Conservation (phyloP, 2,888 invertebrate species). For the Brachyptera putata region DNA sequence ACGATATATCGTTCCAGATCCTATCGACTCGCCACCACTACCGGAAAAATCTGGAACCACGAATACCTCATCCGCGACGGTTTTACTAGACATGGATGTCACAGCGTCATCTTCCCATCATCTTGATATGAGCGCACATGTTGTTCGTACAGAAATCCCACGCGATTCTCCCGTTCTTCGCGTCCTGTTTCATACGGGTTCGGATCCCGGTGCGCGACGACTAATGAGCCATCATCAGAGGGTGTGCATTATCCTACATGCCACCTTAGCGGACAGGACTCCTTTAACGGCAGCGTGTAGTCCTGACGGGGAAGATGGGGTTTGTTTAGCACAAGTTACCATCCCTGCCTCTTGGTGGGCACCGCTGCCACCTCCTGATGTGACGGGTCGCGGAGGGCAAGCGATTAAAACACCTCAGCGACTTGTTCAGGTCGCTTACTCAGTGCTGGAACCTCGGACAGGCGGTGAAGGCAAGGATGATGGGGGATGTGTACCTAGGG, state of each 20-base stretch:
- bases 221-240: constrained; percentile 62
- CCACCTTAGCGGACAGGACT: constrained; percentile 50
- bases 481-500: constrained; percentile 69
- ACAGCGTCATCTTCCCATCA: constrained; percentile 53
- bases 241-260: constrained; percentile 77
- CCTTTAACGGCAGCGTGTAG: constrained; percentile 85
- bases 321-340: constrained; percentile 83
- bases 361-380: constrained; percentile 57
- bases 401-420: constrained; percentile 63
- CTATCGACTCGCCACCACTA: constrained; percentile 45
- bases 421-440: constrained; percentile 77
- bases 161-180: constrained; percentile 87
- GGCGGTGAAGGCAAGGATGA: constrained; percentile 48
- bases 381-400: constrained; percentile 51
- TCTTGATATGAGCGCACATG: constrained; percentile 88
- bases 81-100: constrained; percentile 35
- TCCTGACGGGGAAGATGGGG: constrained; percentile 88
- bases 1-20: constrained; percentile 80
- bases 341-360: constrained; percentile 93
- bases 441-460: constrained; percentile 77
- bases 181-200: constrained; percentile 88
- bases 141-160: constrained; percentile 81
- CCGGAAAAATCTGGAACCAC: constrained; percentile 27
- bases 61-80: constrained; percentile 23
- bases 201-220: constrained; percentile 74